Percentiles rank a stretch among this genome's conserved stretches.
Conservation (phyloP, 2,113 vertebrate genomes). For the Psittacara wagleri region DNA sequence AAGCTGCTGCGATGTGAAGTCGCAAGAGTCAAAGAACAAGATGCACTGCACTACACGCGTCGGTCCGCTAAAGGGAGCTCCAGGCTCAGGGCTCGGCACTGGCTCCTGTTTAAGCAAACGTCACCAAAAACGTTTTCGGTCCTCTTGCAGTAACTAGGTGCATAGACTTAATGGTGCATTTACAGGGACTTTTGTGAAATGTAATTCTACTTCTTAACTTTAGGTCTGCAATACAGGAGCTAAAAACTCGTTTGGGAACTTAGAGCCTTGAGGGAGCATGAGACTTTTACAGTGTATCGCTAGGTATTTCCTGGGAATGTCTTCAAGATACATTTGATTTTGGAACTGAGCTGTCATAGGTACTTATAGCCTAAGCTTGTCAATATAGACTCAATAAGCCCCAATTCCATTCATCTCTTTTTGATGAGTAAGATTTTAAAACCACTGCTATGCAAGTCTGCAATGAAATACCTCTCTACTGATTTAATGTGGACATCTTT, state of each 20-base stretch:
- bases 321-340: background rate
- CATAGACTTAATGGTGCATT: background rate
- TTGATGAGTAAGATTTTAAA: background rate
- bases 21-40: rapidly evolving
- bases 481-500: background rate
- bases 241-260: background rate
- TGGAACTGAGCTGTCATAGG: background rate
- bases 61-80: conserved; percentile 65
- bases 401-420: background rate
- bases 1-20: background rate
- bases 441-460: background rate
- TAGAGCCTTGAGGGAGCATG: background rate
- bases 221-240: background rate
- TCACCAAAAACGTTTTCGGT: background rate
- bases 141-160: background rate
- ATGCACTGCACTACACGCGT: background rate
- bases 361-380: background rate
- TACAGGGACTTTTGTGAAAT: background rate
- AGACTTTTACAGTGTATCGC: background rate
- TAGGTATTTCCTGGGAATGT: background rate
- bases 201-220: background rate
- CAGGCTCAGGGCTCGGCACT: background rate
- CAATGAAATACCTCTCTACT: background rate
- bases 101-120: rapidly evolving
- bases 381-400: background rate